Base-by-base conservation (phyloP, 2,888 invertebrate genomes). In the Ephialtes manifestator region DNA sequence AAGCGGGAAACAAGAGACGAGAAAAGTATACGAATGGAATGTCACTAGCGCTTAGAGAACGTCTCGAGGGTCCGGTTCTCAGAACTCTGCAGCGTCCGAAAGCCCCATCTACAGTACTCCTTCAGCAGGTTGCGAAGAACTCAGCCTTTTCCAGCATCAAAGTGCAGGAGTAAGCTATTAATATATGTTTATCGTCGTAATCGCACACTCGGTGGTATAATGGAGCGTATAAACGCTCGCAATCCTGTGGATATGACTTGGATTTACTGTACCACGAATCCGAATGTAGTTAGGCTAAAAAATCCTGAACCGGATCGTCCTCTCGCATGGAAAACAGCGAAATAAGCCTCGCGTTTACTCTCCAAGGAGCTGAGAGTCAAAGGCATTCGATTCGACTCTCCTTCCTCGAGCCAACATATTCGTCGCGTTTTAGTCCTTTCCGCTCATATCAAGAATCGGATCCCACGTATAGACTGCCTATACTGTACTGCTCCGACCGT, bases 1-100 rank as follows among this genome's bases (percentile, higher is more conserved):
- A 87, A 90, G 87, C 87, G 90, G 89, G 92, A 91, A 92, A 92
- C 87, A 90, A 90, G 91, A 91, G 91, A 90, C 89, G 91, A 89
- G 91, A 91, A 90, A 92, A 91, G 91, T 90, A 92, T 91, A 90
- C 90, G 91, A 88, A 89, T 90, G 92, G 92, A 92, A 92, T 92
- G 92, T 92, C 92, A 91, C 92, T 90, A 89, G 90, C 79, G 79
- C 90, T 89, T 89, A 88, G 89, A 88, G 90, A 90, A 89, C 87
- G 90, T 91, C 92, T 89, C 88, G 89, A 93, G 94, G 93, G 93
- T 93, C 94, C 93, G 92, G 93, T 95, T 95, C 95, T 94, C 94
- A 93, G 95, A 95, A 95, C 91, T 91, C 89, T 95, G 31, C 63
- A 31, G 31, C 95, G 95, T 94, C 94, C 94, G 65, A 65, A 65